phyloP scores from a whole-genome alignment of 2,113 vertebrate species.

The Callospermophilus lateralis region DNA sequence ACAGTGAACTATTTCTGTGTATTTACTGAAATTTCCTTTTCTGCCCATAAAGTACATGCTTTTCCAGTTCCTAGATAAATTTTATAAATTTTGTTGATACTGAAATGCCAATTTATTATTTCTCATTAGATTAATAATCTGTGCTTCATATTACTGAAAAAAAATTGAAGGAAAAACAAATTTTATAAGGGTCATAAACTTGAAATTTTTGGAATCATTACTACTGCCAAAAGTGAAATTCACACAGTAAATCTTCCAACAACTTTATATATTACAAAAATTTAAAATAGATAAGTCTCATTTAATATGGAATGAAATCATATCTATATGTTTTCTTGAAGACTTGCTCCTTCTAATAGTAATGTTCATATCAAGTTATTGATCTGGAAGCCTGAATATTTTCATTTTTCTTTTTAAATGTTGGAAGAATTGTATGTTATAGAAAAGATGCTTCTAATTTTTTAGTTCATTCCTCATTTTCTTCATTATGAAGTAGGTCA shows the following conservation, averaged over 20 bases:
- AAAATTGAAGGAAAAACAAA: slow-evolving; percentile 34
- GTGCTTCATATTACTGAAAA: not conserved
- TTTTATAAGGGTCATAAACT: not conserved
- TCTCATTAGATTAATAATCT: not conserved
- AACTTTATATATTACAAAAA: not conserved
- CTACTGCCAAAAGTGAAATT: not conserved
- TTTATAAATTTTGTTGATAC: not conserved
- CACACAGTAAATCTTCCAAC: not conserved
- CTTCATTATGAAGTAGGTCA: not conserved
- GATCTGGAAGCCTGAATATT: not conserved
- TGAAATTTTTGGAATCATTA: not conserved
- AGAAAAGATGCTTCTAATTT: not conserved
- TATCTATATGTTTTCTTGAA: not conserved
- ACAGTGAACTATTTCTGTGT: not conserved
- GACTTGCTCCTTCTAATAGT: not conserved
- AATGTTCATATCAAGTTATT: not conserved
- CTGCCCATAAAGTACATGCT: not conserved
- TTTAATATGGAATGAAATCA: not conserved
- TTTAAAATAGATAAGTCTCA: not conserved
- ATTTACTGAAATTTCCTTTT: slow-evolving; percentile 25
- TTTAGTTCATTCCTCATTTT: not conserved
- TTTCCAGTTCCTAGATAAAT: slow-evolving; percentile 17
- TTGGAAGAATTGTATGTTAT: not conserved
- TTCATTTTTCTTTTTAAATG: slow-evolving; percentile 11
- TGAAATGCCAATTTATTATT: slow-evolving; percentile 22